Conservation (phyloP, 2,888 invertebrate genomes). For the Tachina grossa region DNA sequence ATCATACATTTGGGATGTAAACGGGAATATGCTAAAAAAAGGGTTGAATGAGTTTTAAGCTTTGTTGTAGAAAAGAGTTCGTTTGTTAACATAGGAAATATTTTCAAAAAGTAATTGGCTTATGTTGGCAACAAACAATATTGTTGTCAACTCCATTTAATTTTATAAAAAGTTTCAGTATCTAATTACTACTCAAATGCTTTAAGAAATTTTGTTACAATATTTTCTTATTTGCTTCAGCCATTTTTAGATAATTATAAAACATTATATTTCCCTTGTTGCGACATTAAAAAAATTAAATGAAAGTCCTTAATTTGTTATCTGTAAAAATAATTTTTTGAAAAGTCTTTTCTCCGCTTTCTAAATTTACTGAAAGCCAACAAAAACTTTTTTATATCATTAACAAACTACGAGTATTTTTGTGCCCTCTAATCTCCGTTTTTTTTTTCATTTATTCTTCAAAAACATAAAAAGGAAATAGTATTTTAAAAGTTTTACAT, state of each 20-base stretch:
- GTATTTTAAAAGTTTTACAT: background rate
- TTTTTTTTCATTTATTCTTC: conserved; percentile 27
- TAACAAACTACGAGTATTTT: conserved; percentile 9
- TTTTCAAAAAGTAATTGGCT: conserved; percentile 41
- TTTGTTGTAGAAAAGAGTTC: background rate
- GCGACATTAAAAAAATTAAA: background rate
- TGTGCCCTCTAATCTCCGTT: conserved; percentile 16
- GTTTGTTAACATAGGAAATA: background rate
- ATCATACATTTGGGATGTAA: conserved; percentile 27
- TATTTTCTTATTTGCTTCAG: conserved; percentile 2
- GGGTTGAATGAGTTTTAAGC: background rate
- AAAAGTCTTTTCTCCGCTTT: background rate
- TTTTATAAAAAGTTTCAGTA: background rate
- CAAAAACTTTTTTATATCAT: background rate
- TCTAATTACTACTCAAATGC: background rate
- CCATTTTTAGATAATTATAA: conserved; percentile 13
- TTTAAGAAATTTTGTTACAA: background rate
- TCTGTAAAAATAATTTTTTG: background rate
- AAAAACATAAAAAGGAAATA: background rate
- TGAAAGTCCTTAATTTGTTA: background rate
- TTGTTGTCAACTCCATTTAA: background rate
- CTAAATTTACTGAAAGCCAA: background rate
- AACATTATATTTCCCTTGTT: background rate
- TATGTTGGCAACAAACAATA: conserved; percentile 2
- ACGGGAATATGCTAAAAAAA: background rate